Conservation (phyloP, 2,797 vertebrate genomes). For the Pachyuromys duprasi region DNA sequence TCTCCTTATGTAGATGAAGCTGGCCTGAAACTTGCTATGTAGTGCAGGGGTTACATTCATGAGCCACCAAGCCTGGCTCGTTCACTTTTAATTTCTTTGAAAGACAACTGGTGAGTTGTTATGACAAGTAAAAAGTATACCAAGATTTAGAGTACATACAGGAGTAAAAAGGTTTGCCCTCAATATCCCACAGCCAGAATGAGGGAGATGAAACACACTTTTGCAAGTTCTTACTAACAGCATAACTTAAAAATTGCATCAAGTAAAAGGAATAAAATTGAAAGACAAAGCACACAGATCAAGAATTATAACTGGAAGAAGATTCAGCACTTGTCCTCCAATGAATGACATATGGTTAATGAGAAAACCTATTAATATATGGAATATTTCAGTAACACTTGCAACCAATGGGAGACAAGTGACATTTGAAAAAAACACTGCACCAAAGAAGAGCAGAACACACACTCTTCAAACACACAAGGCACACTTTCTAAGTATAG, state of each 20-base stretch:
- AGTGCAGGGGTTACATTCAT: background rate
- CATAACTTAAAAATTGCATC: background rate
- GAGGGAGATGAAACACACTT: background rate
- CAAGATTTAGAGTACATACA: background rate
- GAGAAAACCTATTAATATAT: constrained; percentile 4
- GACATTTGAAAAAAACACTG: background rate
- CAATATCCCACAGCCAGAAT: background rate
- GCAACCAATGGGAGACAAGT: background rate
- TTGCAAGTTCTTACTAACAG: background rate
- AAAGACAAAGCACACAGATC: background rate
- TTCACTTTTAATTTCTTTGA: background rate
- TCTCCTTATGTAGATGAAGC: background rate
- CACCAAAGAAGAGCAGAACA: background rate
- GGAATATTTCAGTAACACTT: background rate
- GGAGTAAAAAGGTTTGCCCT: background rate
- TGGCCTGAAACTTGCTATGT: background rate
- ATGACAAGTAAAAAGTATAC: background rate
- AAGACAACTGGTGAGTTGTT: background rate
- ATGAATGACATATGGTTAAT: background rate
- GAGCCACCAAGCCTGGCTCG: background rate
- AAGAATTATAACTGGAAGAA: background rate
- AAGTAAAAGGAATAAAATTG: background rate
- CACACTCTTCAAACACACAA: background rate
- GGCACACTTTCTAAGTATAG: background rate
- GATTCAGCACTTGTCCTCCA: background rate